phyloP scores from a whole-genome alignment of 2,113 vertebrate species.

The Burhinus bistriatus region DNA sequence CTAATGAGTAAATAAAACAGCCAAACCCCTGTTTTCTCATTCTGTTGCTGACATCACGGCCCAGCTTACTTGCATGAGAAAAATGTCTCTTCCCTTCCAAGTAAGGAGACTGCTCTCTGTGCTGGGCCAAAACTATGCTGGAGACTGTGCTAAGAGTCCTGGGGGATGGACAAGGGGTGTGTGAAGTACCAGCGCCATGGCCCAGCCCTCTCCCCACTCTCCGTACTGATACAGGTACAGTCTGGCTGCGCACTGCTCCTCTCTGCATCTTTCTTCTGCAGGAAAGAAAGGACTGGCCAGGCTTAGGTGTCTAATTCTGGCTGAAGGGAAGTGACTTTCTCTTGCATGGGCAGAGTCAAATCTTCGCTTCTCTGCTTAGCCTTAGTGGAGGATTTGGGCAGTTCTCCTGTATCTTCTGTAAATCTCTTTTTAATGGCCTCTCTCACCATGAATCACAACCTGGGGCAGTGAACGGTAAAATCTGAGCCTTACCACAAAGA shows the following conservation, averaged over 20 bases:
- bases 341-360: not conserved
- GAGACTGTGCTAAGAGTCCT: not conserved
- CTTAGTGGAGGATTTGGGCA: not conserved
- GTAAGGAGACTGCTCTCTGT: not conserved
- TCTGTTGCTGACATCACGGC: not conserved
- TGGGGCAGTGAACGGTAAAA: conserved; percentile 18
- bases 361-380: not conserved
- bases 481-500: not conserved
- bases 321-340: not conserved
- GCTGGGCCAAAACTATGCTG: not conserved
- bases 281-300: not conserved
- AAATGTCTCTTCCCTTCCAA: not conserved
- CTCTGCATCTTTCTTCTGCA: not conserved
- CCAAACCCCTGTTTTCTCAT: not conserved
- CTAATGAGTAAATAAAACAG: not conserved
- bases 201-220: not conserved
- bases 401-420: not conserved
- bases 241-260: not conserved
- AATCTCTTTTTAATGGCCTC: conserved; percentile 32
- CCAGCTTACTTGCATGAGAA: not conserved
- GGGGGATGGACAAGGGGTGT: not conserved
- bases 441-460: not conserved
- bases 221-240: not conserved
- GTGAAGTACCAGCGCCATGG: not conserved
- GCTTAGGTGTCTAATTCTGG: not conserved